Evolutionary conservation across 2,113 vertebrate genomes (phyloP).

Genomic region (Gallinago media): DNA sequence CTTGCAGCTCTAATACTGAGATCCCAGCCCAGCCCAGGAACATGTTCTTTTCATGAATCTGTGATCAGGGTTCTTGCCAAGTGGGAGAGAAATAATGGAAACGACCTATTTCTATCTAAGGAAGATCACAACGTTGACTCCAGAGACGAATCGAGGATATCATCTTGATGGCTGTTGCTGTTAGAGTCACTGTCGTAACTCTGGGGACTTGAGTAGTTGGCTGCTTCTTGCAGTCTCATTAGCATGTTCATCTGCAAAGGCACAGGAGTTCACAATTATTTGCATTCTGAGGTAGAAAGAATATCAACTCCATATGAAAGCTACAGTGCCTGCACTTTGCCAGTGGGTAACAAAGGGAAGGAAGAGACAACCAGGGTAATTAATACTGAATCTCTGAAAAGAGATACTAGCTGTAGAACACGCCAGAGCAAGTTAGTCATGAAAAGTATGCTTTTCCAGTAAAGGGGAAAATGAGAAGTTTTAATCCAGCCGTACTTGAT

Average conservation of each 20-base stretch:
- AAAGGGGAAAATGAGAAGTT: neutral
- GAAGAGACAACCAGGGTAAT: fast-evolving
- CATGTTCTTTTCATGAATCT: neutral
- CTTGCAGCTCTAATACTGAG: conserved; percentile 66
- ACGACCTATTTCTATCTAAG: neutral
- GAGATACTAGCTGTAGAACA: neutral
- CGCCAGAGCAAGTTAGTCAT: neutral
- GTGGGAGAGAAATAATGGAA: neutral
- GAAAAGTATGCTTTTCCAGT: neutral
- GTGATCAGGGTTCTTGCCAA: neutral
- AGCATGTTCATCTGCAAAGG: conserved; percentile 94
- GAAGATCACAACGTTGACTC: conserved; percentile 91
- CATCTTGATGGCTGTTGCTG: conserved; percentile 95
- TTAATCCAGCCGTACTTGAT: fast-evolving
- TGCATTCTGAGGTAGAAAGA: neutral
- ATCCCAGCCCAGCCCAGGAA: conserved; percentile 63
- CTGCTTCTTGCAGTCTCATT: conserved; percentile 96
- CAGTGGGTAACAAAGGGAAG: neutral
- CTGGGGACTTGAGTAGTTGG: conserved; percentile 95
- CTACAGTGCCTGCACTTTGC: neutral
- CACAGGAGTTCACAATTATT: neutral
- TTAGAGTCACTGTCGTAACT: conserved; percentile 98
- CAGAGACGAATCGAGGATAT: conserved; percentile 93
- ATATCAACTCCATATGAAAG: neutral
- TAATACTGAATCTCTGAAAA: neutral